Conservation (phyloP, 2,797 vertebrate genomes). For the Liasis olivaceus region DNA sequence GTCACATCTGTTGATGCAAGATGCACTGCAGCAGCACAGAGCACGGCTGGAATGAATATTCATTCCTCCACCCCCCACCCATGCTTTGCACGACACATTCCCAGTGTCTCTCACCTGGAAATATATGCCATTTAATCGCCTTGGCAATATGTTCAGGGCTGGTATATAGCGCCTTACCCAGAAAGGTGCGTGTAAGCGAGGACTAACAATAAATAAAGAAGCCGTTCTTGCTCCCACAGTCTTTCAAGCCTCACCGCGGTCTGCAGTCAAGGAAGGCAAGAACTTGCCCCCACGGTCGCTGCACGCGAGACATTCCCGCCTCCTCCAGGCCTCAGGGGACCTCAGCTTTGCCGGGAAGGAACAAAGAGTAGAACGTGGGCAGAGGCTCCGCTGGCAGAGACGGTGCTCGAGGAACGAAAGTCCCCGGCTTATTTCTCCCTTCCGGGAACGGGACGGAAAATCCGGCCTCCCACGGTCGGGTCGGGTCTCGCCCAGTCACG, state of each 20-base stretch:
- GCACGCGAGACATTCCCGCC: background rate
- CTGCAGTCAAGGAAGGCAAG: background rate
- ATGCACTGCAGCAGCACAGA: background rate
- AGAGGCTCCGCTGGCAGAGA: background rate
- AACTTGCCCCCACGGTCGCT: background rate
- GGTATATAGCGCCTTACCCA: background rate
- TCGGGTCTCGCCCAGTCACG: background rate
- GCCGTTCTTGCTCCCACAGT: no score
- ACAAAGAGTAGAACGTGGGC: background rate
- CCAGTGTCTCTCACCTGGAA: background rate
- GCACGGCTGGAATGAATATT: background rate
- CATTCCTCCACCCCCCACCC: background rate
- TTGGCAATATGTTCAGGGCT: background rate
- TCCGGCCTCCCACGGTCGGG: background rate
- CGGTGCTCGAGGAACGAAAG: no score
- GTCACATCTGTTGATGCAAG: constrained; percentile 28
- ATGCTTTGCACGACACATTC: background rate
- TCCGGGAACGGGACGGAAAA: background rate
- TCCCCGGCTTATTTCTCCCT: no score
- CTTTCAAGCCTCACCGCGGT: background rate
- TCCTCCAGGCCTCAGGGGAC: background rate
- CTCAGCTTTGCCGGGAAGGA: background rate
- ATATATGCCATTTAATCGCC: background rate
- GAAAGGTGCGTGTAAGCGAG: no score
- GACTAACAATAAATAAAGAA: no score